Conservation (phyloP, 1,140 invertebrate species). For the Papilio aristodemus region DNA sequence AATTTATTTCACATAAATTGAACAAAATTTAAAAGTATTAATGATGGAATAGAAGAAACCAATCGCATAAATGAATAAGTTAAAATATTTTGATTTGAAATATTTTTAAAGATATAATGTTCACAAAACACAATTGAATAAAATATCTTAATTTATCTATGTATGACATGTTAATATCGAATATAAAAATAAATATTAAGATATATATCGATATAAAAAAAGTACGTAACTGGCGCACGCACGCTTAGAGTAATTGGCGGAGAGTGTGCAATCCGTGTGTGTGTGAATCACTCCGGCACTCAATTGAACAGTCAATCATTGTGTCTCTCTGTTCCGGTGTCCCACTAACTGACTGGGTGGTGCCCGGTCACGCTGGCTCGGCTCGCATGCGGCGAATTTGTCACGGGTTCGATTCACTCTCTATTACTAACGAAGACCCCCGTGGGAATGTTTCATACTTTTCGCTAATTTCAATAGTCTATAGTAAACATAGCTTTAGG, state of each 20-base stretch:
- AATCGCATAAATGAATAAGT: too few relatives aligned
- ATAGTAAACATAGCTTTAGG: not conserved
- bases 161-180: too few relatives aligned
- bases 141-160: too few relatives aligned
- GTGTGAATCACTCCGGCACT: constrained; percentile 36
- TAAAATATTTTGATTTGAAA: too few relatives aligned
- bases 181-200: not conserved
- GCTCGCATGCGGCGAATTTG: constrained; percentile 46
- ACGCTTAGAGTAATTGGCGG: constrained; percentile 29
- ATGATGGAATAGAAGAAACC: too few relatives aligned
- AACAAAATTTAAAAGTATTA: too few relatives aligned
- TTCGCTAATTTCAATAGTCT: constrained; percentile 29
- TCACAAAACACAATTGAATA: too few relatives aligned
- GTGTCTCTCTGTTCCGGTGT: constrained; percentile 56
- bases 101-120: too few relatives aligned
- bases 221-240: constrained; percentile 1
- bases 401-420: constrained; percentile 50
- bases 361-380: constrained; percentile 33
- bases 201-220: not conserved
- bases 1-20: too few relatives aligned
- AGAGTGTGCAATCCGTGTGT: constrained; percentile 23
- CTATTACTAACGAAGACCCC: constrained; percentile 42
- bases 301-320: constrained; percentile 66
- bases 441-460: constrained; percentile 44
- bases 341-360: constrained; percentile 62